A percentile compares a stretch with the other conserved stretches of the same genome.
Conservation (phyloP, 2,797 vertebrate species). For the Pseudochaenichthys georgianus region DNA sequence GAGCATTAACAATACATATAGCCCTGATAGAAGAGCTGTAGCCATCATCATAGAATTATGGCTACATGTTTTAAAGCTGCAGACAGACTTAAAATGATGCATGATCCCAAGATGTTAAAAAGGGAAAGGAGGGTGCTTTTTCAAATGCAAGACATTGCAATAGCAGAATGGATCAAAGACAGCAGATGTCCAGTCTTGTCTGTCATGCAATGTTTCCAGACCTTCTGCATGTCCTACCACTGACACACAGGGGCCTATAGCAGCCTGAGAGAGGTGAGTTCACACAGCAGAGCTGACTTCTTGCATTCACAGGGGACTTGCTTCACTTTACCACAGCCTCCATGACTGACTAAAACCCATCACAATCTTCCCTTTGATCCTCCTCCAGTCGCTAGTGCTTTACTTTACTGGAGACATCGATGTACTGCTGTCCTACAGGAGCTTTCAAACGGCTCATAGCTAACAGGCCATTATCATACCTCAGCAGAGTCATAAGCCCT, state of each 20-base stretch:
- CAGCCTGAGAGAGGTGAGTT: slow-evolving; percentile 44
- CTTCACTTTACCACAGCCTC: slow-evolving; percentile 44
- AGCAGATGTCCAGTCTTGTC: slow-evolving; percentile 57
- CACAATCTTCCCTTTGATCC: slow-evolving; percentile 68
- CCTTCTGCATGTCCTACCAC: slow-evolving; percentile 33
- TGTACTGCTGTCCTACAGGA: slow-evolving; percentile 53
- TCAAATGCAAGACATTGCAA: slow-evolving; percentile 35
- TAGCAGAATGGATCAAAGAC: slow-evolving; percentile 52
- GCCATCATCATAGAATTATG: background rate
- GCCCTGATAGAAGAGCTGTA: background rate
- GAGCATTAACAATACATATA: background rate
- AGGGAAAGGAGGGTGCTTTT: slow-evolving; percentile 7
- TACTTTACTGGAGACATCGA: slow-evolving; percentile 45
- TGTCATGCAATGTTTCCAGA: slow-evolving; percentile 57
- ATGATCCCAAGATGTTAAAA: slow-evolving; percentile 32
- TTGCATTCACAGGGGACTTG: slow-evolving; percentile 49
- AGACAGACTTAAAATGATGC: slow-evolving; percentile 1
- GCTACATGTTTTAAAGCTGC: background rate
- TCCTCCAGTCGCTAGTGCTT: slow-evolving; percentile 57
- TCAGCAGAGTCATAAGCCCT: slow-evolving; percentile 53
- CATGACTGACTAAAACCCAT: slow-evolving; percentile 57
- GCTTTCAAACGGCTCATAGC: slow-evolving; percentile 42
- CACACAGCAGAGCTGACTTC: slow-evolving; percentile 49
- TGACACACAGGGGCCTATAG: slow-evolving; percentile 46
- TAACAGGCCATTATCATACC: slow-evolving; percentile 53